Evolutionary conservation across 1,140 invertebrate genomes (phyloP), one percentile per base, ranked within the genome.

Genomic region (Drosophila lacteicornis): DNA sequence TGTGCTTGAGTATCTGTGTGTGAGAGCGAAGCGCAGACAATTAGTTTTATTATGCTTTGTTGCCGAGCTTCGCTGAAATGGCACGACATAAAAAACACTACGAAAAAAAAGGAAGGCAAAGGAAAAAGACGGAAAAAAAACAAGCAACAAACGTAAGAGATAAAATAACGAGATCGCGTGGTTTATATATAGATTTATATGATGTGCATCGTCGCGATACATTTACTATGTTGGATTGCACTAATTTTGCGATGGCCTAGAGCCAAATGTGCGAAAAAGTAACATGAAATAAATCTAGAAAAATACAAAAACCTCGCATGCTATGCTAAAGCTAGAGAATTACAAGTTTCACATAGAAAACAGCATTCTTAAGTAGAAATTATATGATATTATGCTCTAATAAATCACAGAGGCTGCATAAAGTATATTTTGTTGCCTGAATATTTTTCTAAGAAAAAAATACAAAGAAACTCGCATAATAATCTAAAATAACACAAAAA

Each of bases 21-120:
- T 78, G 70, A 82, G 86, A 90, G 86, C 82, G 85, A 91, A 90
- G 85, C 85, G 79, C 86, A 90, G 85, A 90, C 85, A 90, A 90
- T 90, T 90, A 90, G 85, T 90, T 90, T 90, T 90, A 90, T 90
- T 90, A 90, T 90, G 82, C 85, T 90, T 90, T 90, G 85, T 90
- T 91, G 79, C 82, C 86, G 86, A 88, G 86, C 86, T 90, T 90
- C 85, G 86, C 85, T 91, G 82, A 90, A 91, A 90, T 91, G 85
- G 86, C 86, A 90, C 82, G 86, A 91, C 82, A 91, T 86, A 90
- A 91, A 90, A 88, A 84, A 68, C 70, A 79, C 69, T 68, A 69
- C 73, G 50, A 87, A 76, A 46, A 66, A 60, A 69, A 65, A 61
- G 36, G 25, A n/a, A 71, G 19, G 62, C 59, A 70, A 65, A 36